Conservation (phyloP, 2,113 vertebrate genomes). For the Bungarus multicinctus region DNA sequence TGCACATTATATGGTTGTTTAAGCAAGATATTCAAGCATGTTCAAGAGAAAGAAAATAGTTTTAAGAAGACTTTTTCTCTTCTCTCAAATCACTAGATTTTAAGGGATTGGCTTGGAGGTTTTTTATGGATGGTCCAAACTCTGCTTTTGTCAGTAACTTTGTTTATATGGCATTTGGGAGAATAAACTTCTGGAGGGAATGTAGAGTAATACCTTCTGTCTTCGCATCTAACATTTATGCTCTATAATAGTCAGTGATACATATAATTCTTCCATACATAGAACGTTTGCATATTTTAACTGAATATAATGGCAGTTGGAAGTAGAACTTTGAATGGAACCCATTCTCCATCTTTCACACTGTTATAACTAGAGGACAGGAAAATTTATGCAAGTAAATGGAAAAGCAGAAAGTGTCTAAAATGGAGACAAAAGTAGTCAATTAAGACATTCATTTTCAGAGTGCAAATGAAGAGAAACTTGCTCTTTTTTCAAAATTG, state of each 20-base stretch:
- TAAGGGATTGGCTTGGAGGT: not conserved
- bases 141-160: not conserved
- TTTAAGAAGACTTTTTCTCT: not conserved
- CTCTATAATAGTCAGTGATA: not conserved
- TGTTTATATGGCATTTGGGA: not conserved
- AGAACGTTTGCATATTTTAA: not conserved
- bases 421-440: not conserved
- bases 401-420: not conserved
- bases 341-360: not conserved
- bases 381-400: not conserved
- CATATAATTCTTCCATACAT: not conserved
- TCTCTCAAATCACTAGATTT: not conserved
- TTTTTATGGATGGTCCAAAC: not conserved
- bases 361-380: not conserved
- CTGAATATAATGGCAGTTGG: not conserved
- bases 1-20: not conserved
- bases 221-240: not conserved
- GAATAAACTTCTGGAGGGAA: not conserved
- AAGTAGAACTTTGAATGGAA: too few species aligned
- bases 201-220: not conserved
- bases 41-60: not conserved
- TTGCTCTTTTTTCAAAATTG: constrained; percentile 9
- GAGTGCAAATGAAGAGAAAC: constrained; percentile 19
- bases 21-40: not conserved
- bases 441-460: not conserved